Conservation (phyloP, 1,140 invertebrate species). For the Philotrypesis tridentata region DNA sequence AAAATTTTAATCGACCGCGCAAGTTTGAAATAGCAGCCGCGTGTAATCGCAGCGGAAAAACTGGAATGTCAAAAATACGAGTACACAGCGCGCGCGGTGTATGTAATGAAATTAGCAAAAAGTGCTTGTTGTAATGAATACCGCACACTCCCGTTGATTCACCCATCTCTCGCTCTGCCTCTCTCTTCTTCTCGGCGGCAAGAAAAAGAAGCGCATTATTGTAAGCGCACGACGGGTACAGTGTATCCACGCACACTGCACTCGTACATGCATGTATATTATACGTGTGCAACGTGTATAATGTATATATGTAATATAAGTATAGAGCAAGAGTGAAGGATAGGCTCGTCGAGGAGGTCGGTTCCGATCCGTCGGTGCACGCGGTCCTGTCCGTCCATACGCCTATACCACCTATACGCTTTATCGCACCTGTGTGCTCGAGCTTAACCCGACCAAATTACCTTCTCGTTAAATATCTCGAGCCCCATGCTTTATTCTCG, state of each 20-base stretch:
- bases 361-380: neutral
- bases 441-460: conserved; percentile 62
- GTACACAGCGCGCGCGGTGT: neutral
- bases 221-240: neutral
- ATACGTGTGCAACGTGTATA: too few relatives aligned
- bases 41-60: neutral
- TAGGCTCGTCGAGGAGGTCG: neutral
- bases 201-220: conserved; percentile 31
- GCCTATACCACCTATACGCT: conserved; percentile 3
- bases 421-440: conserved; percentile 50
- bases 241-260: too few relatives aligned
- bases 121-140: neutral
- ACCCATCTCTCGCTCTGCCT: neutral
- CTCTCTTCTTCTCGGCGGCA: neutral
- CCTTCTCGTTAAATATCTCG: conserved; percentile 68
- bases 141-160: neutral
- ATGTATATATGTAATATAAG: neutral
- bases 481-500: conserved; percentile 65
- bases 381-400: neutral
- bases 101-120: neutral
- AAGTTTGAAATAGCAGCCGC: too few relatives aligned
- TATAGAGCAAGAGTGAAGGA: neutral
- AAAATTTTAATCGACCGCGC: too few relatives aligned
- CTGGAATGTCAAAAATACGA: neutral
- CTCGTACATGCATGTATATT: too few relatives aligned